phyloP scores from a whole-genome alignment of 2,888 invertebrate species.

The Pseudococcus viburni region DNA sequence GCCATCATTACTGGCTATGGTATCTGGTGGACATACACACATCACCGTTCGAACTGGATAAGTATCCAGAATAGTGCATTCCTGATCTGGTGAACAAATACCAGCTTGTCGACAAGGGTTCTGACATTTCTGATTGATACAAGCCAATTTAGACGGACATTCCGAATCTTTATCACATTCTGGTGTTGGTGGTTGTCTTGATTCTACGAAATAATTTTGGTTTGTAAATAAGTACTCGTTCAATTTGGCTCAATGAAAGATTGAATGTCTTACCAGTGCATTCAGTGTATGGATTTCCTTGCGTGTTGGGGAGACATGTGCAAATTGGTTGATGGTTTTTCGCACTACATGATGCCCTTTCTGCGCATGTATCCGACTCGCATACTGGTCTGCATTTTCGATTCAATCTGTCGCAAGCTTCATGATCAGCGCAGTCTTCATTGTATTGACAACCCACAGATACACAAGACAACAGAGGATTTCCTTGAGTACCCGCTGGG shows the following conservation, averaged over 20 bases:
- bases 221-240: background rate
- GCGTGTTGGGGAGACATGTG: constrained; percentile 81
- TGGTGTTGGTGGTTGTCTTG: constrained; percentile 71
- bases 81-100: constrained; percentile 83
- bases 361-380: constrained; percentile 85
- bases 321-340: constrained; percentile 85
- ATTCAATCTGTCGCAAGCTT: constrained; percentile 87
- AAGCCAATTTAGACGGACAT: constrained; percentile 82
- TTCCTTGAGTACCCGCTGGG: constrained; percentile 78
- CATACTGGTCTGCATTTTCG: constrained; percentile 87
- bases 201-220: constrained; percentile 66
- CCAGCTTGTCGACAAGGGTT: constrained; percentile 83
- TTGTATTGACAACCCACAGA: constrained; percentile 88
- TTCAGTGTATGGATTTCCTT: constrained; percentile 84
- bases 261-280: constrained; percentile 74
- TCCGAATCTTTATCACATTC: constrained; percentile 85
- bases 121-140: constrained; percentile 82
- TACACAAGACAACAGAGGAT: constrained; percentile 79
- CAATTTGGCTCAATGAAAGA: background rate
- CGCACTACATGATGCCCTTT: constrained; percentile 83
- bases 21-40: constrained; percentile 88
- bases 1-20: constrained; percentile 81
- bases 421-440: constrained; percentile 88
- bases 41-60: constrained; percentile 87
- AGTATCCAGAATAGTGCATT: constrained; percentile 84